Percentiles rank a stretch among this genome's conserved stretches.
phyloP scores from a whole-genome alignment of 2,888 invertebrate species.

The Schizotus pectinicornis region DNA sequence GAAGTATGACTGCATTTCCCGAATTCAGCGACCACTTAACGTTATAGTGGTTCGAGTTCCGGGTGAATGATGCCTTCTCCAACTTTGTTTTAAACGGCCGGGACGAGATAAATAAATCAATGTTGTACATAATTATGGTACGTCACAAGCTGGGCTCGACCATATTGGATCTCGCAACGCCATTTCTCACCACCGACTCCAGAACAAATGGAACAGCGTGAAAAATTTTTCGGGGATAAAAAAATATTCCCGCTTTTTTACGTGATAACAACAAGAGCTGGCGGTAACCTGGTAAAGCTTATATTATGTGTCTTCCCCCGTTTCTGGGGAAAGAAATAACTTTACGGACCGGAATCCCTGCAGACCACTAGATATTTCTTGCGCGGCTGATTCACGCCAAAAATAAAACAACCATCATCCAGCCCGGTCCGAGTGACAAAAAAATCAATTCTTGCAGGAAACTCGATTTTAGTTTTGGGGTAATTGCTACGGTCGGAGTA shows the following conservation, averaged over 20 bases:
- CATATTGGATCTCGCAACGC: no score
- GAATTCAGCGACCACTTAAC: slow-evolving; percentile 22
- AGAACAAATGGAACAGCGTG: no score
- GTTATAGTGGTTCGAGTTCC: no score
- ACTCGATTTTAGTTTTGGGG: no score
- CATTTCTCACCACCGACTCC: no score
- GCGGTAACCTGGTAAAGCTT: slow-evolving; percentile 13
- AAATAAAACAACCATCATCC: slow-evolving; percentile 23
- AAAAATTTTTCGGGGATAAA: no score
- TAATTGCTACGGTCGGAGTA: no score
- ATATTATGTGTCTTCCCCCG: slow-evolving; percentile 31
- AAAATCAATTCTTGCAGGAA: no score
- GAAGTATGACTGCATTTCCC: slow-evolving; percentile 29
- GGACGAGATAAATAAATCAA: slow-evolving; percentile 17
- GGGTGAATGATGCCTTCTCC: slow-evolving; percentile 15
- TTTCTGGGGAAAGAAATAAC: slow-evolving; percentile 33
- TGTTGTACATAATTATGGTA: slow-evolving; percentile 1
- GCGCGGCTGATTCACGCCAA: slow-evolving; percentile 13
- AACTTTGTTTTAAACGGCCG: slow-evolving; percentile 7
- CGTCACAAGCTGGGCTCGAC: no score
- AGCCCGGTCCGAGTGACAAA: no score
- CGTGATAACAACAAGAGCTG: slow-evolving; percentile 9
- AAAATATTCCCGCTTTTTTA: slow-evolving; percentile 1
- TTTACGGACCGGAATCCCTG: slow-evolving; percentile 26
- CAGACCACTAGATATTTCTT: slow-evolving; percentile 25